Base-by-base conservation (phyloP, 1,140 invertebrate species). In the Heliconius hermathena region DNA sequence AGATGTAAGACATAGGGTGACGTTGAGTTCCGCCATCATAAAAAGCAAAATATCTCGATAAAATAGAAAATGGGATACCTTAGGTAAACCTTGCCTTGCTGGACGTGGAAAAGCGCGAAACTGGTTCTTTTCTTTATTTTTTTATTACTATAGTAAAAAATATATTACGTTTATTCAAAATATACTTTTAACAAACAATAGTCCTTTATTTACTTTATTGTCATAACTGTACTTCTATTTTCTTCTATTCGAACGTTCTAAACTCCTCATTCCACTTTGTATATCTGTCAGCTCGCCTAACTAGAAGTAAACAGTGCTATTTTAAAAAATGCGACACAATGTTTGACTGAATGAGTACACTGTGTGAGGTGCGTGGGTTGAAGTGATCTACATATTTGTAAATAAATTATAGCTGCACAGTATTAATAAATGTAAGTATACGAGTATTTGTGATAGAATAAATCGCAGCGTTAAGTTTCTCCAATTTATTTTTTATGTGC, bases 351-450 rank as follows among this genome's bases (percentile, higher is more conserved):
- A 79, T 76, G 78, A 74, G 78, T 71, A 54, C 78, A 76, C 60
- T 29, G 74, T 70, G 60, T 71, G 75, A 20, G 78, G 38, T 8
- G 74, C 71, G 74, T 76, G 78, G 78, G 78, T 71, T 13, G 3
- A 22, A 66, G 60, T 79, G 74, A 49, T 26, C 72, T 46, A 72
- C 75, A 76, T 79, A 79, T 52, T 75, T 79, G 66, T 79, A 79
- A 79, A 79, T 72, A 79, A 72, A 26, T n/a, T 66, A 66, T 66
- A 3, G 13, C 22, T 66, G 22, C 26, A 66, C 26, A 29, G 29
- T 26, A 66, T 26, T 66, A 66, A 66, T 66, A 26, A 29, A 60
- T 5, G 22, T 29, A 26, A 3, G 8, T 57, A 3, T n/a, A 57
- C 22, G 18, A 13, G 0, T 41, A 13, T 41, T 41, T 52, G 5